phyloP scores from a whole-genome alignment of 1,140 invertebrate genomes.

The Psix sp. region DNA sequence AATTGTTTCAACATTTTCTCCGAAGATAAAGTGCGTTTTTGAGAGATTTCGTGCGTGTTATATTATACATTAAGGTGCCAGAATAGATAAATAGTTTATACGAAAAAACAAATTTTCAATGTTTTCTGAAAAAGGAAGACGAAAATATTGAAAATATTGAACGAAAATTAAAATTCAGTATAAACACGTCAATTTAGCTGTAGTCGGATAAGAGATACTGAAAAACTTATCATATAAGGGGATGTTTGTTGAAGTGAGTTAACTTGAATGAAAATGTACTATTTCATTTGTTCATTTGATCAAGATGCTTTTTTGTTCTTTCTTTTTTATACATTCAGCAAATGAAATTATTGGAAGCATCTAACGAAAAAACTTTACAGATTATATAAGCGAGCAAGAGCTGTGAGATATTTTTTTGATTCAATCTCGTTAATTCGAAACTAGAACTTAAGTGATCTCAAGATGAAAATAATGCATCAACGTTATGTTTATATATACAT shows the following conservation, averaged over 20 bases:
- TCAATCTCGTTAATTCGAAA: background rate
- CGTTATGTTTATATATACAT: slow-evolving; percentile 19
- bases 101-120: slow-evolving; percentile 25
- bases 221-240: slow-evolving; percentile 19
- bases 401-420: slow-evolving; percentile 18
- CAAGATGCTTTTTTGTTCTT: too few species aligned
- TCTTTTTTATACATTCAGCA: too few species aligned
- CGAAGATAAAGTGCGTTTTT: too few species aligned
- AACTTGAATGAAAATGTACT: too few species aligned
- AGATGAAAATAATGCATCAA: background rate
- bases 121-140: slow-evolving; percentile 20
- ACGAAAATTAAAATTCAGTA: slow-evolving; percentile 41
- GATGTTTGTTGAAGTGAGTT: slow-evolving; percentile 23
- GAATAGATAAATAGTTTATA: slow-evolving; percentile 49
- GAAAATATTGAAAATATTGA: slow-evolving; percentile 30
- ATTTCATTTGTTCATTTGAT: too few species aligned
- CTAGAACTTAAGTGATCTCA: too few species aligned
- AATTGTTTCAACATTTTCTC: too few species aligned
- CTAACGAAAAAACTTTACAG: slow-evolving; percentile 15
- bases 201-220: slow-evolving; percentile 63
- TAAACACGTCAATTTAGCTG: slow-evolving; percentile 72
- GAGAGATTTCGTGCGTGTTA: slow-evolving; percentile 23
- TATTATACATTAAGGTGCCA: slow-evolving; percentile 39
- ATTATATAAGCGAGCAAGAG: slow-evolving; percentile 18
- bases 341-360: too few species aligned